Evolutionary conservation across 1,140 invertebrate genomes (phyloP), one percentile per base, ranked within the genome.

Genomic region (Ceratoteleas bidentatus): DNA sequence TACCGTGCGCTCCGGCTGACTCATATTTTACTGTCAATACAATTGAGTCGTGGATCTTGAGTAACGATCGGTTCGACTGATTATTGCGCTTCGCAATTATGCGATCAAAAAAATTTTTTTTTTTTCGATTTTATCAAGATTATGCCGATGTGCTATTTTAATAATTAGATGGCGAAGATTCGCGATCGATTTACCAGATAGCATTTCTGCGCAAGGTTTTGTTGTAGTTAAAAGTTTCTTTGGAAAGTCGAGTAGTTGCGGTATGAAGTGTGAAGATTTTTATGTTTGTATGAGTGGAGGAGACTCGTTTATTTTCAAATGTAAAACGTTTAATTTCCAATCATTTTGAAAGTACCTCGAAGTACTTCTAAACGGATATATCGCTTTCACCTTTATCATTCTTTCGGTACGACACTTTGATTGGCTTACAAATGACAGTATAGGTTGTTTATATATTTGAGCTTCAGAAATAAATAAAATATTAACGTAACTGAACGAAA

Each of bases 31-130:
- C 52, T 33, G 52, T 53, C 52, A 34, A 3, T 68, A 9, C 62
- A 33, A 76, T 61, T 76, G 64, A 74, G 52, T 15, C 54, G 40
- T 65, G n/a, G 38, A 54, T 72, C 38, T 4, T 15, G 9, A 53
- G 34, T 58, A 60, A 52, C 52, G 61, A 65, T 65, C 13, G 40
- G 33, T 49, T 32, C 50, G 56, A 54, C 6, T 16, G 50, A 56
- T 58, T 58, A 61, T 52, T 14, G 16, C 14, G 36, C 15, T 47
- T 2, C 40, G 56, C 16, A 62, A 62, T 72, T 72, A 62, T 38
- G 36, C 16, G 56, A 24, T 4, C 24, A 24, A 24, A 24, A n/a
- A n/a, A n/a, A n/a, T n/a, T 24, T 24, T 24, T 24, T 24, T 24
- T 24, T 24, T 24, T 24, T 24, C 6, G 56, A 56, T 45, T 61